Conservation (phyloP, 2,888 invertebrate species). For the Drosophila kambysellisi region DNA sequence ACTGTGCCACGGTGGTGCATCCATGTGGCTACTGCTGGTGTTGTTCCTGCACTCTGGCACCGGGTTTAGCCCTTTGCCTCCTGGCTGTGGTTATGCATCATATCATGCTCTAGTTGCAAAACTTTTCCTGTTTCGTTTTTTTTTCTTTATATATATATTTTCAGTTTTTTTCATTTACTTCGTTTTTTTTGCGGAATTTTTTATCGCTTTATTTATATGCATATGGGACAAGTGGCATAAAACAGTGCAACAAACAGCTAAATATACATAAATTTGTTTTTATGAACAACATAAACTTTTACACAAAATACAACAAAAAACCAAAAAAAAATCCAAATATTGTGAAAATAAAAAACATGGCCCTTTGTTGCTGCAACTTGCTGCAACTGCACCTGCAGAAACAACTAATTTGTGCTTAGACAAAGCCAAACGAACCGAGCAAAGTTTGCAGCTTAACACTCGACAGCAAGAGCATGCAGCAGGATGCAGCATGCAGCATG, state of each 20-base stretch:
- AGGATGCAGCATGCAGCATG: slow-evolving; percentile 19
- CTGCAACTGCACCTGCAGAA: slow-evolving; percentile 47
- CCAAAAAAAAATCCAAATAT: slow-evolving; percentile 8
- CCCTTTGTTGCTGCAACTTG: slow-evolving; percentile 50
- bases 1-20: slow-evolving; percentile 59
- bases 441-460: slow-evolving; percentile 64
- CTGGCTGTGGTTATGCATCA: slow-evolving; percentile 68
- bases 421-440: slow-evolving; percentile 51
- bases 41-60: slow-evolving; percentile 16
- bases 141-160: slow-evolving; percentile 8
- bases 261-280: slow-evolving; percentile 66
- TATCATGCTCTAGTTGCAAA: slow-evolving; percentile 78
- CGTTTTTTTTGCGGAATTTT: slow-evolving; percentile 32
- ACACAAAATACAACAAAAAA: slow-evolving; percentile 33
- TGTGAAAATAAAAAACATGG: slow-evolving; percentile 24
- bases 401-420: slow-evolving; percentile 72
- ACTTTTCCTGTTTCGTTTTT: slow-evolving; percentile 55
- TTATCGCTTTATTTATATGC: slow-evolving; percentile 70
- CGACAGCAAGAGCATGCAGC: slow-evolving; percentile 35
- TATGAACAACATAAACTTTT: slow-evolving; percentile 70
- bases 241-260: slow-evolving; percentile 58
- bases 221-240: slow-evolving; percentile 72
- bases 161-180: slow-evolving; percentile 25
- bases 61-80: slow-evolving; percentile 24
- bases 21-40: slow-evolving; percentile 36